phyloP scores from a whole-genome alignment of 2,888 invertebrate genomes.

The Synergus gifuensis region DNA sequence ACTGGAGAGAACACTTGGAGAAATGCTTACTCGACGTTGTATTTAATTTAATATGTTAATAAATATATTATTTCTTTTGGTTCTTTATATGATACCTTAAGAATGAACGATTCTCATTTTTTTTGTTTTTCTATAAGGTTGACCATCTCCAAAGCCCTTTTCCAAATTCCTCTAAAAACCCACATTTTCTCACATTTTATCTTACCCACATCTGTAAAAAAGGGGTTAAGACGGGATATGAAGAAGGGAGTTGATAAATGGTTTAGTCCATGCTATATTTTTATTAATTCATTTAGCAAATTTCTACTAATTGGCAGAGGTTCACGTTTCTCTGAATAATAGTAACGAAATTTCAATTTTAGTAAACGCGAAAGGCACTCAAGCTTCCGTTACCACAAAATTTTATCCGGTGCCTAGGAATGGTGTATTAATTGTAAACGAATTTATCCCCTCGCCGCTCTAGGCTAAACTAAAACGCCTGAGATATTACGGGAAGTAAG shows the following conservation, averaged over 20 bases:
- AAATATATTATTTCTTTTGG: background rate
- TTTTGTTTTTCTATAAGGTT: no score
- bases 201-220: no score
- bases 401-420: slow-evolving; percentile 52
- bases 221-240: no score
- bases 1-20: background rate
- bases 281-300: no score
- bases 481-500: slow-evolving; percentile 75
- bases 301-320: no score
- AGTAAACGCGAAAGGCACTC: slow-evolving; percentile 29
- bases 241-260: no score
- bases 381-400: slow-evolving; percentile 17
- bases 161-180: no score
- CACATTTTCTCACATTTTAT: no score
- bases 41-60: background rate
- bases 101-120: no score
- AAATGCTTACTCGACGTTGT: background rate
- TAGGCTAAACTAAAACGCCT: slow-evolving; percentile 71
- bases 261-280: no score
- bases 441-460: slow-evolving; percentile 70
- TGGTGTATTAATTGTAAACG: slow-evolving; percentile 72
- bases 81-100: background rate
- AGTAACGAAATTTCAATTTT: slow-evolving; percentile 16
- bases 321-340: no score
- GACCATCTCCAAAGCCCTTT: no score